Conservation (phyloP, 2,113 vertebrate species). For the Neodon shergylaensis region DNA sequence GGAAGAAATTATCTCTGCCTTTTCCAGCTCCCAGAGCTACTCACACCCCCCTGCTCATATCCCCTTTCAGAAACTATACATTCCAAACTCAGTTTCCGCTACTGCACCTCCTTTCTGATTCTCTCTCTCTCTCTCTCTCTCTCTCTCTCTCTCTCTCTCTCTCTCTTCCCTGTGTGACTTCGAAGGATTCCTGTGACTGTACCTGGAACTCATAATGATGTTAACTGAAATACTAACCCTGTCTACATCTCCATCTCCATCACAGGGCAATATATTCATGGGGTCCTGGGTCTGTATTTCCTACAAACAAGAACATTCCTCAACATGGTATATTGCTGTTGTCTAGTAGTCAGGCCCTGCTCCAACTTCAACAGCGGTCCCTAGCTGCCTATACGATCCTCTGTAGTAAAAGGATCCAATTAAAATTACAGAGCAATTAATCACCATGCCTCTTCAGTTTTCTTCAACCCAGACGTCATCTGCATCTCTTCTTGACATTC, state of each 20-base stretch:
- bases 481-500: background rate
- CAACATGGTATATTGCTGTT: background rate
- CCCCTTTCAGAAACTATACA: background rate
- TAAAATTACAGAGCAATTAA: background rate
- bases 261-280: background rate
- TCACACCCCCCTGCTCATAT: background rate
- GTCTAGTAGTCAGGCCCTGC: background rate
- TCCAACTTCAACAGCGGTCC: background rate
- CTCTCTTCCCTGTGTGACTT: background rate
- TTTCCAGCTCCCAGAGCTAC: background rate
- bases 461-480: background rate
- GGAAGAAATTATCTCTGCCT: background rate
- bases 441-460: background rate
- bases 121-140: background rate
- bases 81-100: background rate
- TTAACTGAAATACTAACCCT: background rate
- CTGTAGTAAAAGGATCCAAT: background rate
- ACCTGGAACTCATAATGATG: background rate
- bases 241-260: background rate
- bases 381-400: background rate
- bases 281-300: background rate
- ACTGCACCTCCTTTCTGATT: background rate
- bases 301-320: background rate
- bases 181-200: background rate
- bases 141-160: background rate